Percentiles rank a stretch among this genome's conserved stretches.
phyloP scores from a whole-genome alignment of 2,888 invertebrate genomes.

The Andrena hattorfiana region DNA sequence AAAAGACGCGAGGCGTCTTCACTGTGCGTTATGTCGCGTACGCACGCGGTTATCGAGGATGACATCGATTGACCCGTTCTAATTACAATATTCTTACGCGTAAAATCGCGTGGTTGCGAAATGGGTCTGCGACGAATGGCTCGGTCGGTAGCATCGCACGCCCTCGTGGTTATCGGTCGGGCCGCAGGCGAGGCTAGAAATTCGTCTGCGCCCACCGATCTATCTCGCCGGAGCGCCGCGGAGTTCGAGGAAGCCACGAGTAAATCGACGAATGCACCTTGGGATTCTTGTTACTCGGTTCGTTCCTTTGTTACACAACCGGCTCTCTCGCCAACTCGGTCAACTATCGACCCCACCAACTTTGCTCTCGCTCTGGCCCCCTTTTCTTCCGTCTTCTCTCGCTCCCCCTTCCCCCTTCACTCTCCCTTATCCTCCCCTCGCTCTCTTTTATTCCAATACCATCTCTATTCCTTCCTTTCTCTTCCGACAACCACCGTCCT shows the following conservation, averaged over 20 bases:
- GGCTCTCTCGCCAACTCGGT: conserved; percentile 70
- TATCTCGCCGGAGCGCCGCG: conserved; percentile 30
- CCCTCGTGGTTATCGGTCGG: neutral
- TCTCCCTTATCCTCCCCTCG: neutral
- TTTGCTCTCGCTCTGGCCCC: conserved; percentile 43
- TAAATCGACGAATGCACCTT: conserved; percentile 61
- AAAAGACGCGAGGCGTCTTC: neutral
- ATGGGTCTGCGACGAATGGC: conserved; percentile 11
- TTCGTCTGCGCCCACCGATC: conserved; percentile 22
- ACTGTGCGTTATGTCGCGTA: neutral
- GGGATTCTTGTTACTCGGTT: conserved; percentile 66
- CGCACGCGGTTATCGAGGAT: conserved; percentile 28
- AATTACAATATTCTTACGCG: conserved; percentile 43
- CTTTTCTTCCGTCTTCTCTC: conserved; percentile 43
- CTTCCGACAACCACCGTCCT: conserved; percentile 39
- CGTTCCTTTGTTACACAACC: conserved; percentile 75
- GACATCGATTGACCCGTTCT: conserved; percentile 51
- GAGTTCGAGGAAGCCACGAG: conserved; percentile 43
- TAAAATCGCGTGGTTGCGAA: conserved; percentile 18
- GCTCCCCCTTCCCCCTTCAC: neutral
- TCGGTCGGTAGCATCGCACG: neutral
- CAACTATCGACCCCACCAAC: conserved; percentile 74
- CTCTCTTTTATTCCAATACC: conserved; percentile 41
- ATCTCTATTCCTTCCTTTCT: conserved; percentile 22
- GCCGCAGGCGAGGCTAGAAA: neutral